phyloP scores from a whole-genome alignment of 2,113 vertebrate genomes.

The Amazona vittata region DNA sequence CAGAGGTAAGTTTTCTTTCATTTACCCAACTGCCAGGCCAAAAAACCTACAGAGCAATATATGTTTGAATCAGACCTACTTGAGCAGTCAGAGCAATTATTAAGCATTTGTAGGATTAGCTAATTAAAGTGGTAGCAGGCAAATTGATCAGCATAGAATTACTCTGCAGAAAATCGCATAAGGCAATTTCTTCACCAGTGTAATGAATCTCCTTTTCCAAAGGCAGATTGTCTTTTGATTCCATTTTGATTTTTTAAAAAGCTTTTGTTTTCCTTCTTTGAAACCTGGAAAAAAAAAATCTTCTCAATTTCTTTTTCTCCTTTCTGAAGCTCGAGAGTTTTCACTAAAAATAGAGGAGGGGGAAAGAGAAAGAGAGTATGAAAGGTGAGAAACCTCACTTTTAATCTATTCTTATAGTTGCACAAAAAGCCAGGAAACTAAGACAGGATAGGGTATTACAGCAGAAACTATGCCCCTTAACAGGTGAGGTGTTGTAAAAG shows the following conservation, averaged over 20 bases:
- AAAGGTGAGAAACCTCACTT: neutral
- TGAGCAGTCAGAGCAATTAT: neutral
- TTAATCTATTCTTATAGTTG: neutral
- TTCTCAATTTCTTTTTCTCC: neutral
- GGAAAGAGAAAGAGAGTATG: neutral
- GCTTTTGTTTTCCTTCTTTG: neutral
- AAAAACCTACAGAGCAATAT: neutral
- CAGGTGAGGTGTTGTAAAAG: neutral
- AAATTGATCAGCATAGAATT: neutral
- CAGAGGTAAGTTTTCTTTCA: neutral
- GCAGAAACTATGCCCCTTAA: fast-evolving
- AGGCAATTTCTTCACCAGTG: neutral
- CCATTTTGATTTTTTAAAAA: neutral
- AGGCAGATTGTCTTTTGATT: neutral
- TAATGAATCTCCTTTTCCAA: neutral
- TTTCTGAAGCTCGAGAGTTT: neutral
- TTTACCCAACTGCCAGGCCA: neutral
- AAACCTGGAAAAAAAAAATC: neutral
- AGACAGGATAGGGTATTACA: neutral
- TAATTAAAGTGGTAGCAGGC: neutral
- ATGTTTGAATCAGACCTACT: neutral
- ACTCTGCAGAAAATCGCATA: neutral
- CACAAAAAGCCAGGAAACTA: neutral
- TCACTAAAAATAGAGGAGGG: neutral
- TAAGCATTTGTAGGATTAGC: neutral